phyloP scores from a whole-genome alignment of 2,797 vertebrate genomes.

The Meda fulgida region DNA sequence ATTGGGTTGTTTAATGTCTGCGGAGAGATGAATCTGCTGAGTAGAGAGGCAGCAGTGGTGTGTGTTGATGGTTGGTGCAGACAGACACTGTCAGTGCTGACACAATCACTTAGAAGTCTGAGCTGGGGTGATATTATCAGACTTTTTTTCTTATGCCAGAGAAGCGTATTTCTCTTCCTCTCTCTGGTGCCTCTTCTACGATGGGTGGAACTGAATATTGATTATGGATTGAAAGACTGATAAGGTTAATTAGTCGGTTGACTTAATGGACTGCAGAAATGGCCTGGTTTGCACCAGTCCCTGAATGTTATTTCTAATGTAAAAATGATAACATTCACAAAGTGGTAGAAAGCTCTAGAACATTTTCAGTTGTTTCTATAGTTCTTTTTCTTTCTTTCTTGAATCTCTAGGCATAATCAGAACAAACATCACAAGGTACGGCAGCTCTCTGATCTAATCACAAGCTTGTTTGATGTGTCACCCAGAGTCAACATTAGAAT shows the following conservation, averaged over 20 bases:
- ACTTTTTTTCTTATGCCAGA: neutral
- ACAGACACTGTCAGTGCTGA: slow-evolving; percentile 13
- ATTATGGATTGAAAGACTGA: slow-evolving; percentile 1
- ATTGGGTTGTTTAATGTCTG: slow-evolving; percentile 12
- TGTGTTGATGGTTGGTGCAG: neutral
- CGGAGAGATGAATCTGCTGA: slow-evolving; percentile 11
- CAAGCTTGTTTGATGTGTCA: slow-evolving; percentile 39
- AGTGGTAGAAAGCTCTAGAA: neutral
- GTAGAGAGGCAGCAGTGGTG: slow-evolving; percentile 1
- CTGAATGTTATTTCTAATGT: neutral
- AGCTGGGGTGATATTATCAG: neutral
- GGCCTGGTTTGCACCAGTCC: neutral
- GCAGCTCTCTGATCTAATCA: slow-evolving; percentile 23
- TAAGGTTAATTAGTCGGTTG: neutral
- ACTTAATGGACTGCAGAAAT: neutral
- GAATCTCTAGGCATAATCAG: neutral
- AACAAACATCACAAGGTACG: neutral
- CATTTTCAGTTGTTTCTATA: neutral
- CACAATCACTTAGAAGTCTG: neutral
- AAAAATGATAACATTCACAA: neutral
- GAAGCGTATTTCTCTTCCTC: neutral
- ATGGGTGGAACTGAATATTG: slow-evolving; percentile 1
- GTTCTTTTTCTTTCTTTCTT: neutral
- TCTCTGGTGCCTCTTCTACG: neutral
- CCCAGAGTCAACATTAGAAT: slow-evolving; percentile 42